These are phyloP conservation scores for Andrena camellia DNA, from an alignment of 2,888 invertebrate species.

Conservation along the genomic window DNA sequence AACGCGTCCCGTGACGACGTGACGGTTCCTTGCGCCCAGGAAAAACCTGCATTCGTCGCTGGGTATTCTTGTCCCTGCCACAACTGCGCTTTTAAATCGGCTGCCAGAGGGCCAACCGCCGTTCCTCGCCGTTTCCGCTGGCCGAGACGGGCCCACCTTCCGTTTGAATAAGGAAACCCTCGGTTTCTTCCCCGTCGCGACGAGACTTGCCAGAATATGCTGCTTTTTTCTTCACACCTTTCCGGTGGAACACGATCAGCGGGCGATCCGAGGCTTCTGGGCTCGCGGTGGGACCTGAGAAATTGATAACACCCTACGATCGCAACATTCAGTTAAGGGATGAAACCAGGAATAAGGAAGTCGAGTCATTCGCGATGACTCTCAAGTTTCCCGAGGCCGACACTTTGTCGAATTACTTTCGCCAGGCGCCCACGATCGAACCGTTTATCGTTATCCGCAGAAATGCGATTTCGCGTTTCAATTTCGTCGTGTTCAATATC, in stretches of 20 bases:
- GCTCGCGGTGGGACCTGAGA: neutral
- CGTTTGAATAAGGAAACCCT: slow-evolving; percentile 51
- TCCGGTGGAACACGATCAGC: neutral
- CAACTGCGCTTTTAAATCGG: slow-evolving; percentile 42
- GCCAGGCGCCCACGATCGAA: neutral
- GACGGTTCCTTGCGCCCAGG: slow-evolving; percentile 47
- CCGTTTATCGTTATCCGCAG: slow-evolving; percentile 19
- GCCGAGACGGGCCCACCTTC: slow-evolving; percentile 36
- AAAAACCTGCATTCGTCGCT: slow-evolving; percentile 50
- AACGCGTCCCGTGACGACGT: slow-evolving; percentile 53
- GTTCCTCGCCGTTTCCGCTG: slow-evolving; percentile 39
- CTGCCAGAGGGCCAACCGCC: neutral
- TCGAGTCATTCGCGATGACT: neutral
- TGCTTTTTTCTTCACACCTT: neutral
- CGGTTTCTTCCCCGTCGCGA: neutral
- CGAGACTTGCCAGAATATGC: slow-evolving; percentile 11
- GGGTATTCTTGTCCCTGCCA: slow-evolving; percentile 36
- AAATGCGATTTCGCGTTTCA: slow-evolving; percentile 38
- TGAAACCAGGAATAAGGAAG: neutral
- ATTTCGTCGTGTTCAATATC: slow-evolving; percentile 44
- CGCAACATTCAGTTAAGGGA: neutral
- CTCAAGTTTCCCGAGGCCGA: neutral
- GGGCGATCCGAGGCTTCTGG: neutral
- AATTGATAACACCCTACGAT: no score
- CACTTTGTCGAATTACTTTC: slow-evolving; percentile 14